Conservation (phyloP, 35 echinoderm and acorn worm species). For the Hemicentrotus pulcherrimus region DNA sequence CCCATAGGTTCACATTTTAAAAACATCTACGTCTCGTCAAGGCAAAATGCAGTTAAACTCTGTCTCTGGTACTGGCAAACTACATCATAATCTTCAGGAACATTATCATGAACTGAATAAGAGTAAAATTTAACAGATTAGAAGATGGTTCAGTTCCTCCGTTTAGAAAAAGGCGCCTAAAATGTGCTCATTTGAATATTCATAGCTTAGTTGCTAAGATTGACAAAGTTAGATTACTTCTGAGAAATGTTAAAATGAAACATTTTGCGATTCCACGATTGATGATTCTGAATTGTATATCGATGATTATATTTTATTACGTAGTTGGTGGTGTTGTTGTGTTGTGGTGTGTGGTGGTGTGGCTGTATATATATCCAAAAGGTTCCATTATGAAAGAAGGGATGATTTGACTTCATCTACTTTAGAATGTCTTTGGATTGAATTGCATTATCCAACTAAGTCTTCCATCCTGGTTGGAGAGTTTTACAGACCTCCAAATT, state of each 20-base stretch:
- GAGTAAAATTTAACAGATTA: background rate
- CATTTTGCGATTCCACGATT: background rate
- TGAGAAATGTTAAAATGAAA: background rate
- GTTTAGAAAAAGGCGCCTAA: background rate
- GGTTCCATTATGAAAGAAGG: too few relatives aligned
- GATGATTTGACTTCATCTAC: too few relatives aligned
- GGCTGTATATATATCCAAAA: background rate
- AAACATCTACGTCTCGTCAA: background rate
- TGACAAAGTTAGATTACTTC: background rate
- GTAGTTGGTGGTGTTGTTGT: too few relatives aligned
- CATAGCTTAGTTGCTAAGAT: background rate
- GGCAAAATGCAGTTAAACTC: background rate
- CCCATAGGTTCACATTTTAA: too few relatives aligned
- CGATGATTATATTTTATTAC: background rate
- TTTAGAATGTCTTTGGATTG: too few relatives aligned
- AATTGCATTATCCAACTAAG: too few relatives aligned
- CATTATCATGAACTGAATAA: background rate
- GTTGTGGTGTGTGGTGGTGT: too few relatives aligned
- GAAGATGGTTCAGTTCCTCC: background rate
- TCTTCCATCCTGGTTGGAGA: too few relatives aligned
- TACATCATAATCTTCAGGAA: background rate
- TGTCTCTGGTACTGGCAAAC: background rate
- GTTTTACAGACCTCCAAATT: too few relatives aligned
- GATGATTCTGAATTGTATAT: background rate
- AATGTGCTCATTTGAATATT: constrained; percentile 14